Conservation (phyloP, 2,888 invertebrate genomes). For the Dryobota labecula region DNA sequence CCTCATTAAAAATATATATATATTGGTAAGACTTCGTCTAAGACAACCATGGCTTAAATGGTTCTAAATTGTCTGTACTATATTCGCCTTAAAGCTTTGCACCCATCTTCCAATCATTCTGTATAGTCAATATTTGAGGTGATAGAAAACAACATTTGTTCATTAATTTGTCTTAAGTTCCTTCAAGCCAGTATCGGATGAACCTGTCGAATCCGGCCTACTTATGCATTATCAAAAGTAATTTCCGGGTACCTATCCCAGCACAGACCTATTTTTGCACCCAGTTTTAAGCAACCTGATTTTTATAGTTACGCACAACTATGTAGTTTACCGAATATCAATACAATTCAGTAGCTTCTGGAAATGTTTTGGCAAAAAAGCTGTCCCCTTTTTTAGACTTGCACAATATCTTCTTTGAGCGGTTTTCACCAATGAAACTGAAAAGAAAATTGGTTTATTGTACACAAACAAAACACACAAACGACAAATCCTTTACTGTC, state of each 20-base stretch:
- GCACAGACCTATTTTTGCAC: not conserved
- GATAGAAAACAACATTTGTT: not conserved
- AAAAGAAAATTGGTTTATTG: no score
- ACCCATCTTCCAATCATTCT: no score
- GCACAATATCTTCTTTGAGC: not conserved
- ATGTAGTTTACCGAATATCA: not conserved
- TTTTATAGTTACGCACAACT: not conserved
- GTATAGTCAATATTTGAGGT: not conserved
- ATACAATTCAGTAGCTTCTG: not conserved
- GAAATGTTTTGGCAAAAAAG: not conserved
- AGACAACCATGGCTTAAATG: no score
- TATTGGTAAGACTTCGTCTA: no score
- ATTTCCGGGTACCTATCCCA: not conserved
- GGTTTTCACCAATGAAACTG: no score
- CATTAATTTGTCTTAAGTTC: not conserved
- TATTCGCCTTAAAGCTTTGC: no score
- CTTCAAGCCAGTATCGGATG: not conserved
- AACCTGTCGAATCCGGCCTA: not conserved
- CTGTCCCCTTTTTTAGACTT: not conserved
- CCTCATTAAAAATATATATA: no score
- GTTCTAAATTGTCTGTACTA: no score
- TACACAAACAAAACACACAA: no score
- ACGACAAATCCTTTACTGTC: no score
- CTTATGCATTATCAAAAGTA: not conserved
- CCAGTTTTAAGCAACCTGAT: not conserved